These are phyloP conservation scores for Epinephelus moara DNA, from an alignment of 2,113 vertebrate species.

Conservation along the genomic window DNA sequence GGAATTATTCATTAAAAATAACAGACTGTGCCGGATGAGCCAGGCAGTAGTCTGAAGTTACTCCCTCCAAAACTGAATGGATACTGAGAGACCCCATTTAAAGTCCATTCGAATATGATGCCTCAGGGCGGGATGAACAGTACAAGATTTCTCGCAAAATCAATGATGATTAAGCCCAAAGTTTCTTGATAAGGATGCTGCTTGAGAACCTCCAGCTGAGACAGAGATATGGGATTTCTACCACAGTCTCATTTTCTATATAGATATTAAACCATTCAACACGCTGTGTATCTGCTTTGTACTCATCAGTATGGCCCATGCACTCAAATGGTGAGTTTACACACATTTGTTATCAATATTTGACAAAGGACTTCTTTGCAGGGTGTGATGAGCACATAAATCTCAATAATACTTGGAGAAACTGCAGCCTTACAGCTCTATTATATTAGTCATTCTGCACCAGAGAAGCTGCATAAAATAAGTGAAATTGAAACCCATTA, in stretches of 20 bases:
- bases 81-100: conserved; percentile 8
- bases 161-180: conserved; percentile 30
- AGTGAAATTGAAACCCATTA: not conserved
- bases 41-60: conserved; percentile 18
- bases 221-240: not conserved
- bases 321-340: not conserved
- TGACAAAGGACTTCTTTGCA: not conserved
- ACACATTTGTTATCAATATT: not conserved
- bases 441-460: not conserved
- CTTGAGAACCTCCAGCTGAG: conserved; percentile 12
- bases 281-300: not conserved
- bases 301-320: not conserved
- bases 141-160: conserved; percentile 17
- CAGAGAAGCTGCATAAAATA: conserved; percentile 1
- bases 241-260: not conserved
- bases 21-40: conserved; percentile 21
- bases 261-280: not conserved
- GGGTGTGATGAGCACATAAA: not conserved
- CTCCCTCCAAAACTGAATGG: conserved; percentile 1
- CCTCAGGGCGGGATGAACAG: not conserved
- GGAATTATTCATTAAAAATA: conserved; percentile 69
- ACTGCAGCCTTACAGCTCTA: not conserved
- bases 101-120: not conserved
- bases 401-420: conserved; percentile 9
- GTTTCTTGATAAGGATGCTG: conserved; percentile 19